Percentiles rank a stretch among this genome's conserved stretches.
phyloP scores from a whole-genome alignment of 2,797 vertebrate species.

The Oreonectes daqikongensis region DNA sequence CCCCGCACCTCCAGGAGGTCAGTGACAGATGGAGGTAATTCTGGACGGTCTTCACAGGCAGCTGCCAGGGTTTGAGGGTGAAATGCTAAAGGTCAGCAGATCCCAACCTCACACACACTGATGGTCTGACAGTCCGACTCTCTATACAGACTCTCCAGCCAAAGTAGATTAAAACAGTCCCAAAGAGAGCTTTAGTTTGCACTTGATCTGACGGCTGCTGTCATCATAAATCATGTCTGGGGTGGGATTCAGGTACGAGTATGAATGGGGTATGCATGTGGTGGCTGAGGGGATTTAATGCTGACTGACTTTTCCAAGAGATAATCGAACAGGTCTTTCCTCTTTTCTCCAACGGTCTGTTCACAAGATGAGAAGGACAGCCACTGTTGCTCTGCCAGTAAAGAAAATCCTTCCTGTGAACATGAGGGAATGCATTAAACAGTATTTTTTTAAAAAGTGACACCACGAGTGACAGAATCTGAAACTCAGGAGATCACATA shows the following conservation, averaged over 20 bases:
- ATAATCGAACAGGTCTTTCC: constrained; percentile 17
- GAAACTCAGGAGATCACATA: neutral
- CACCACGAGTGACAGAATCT: neutral
- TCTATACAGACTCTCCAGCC: constrained; percentile 14
- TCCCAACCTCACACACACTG: constrained; percentile 46
- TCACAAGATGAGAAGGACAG: neutral
- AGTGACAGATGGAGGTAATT: constrained; percentile 78
- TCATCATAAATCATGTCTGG: constrained; percentile 31
- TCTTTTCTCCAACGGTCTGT: neutral
- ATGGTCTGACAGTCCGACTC: constrained; percentile 26
- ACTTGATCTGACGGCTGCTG: constrained; percentile 24
- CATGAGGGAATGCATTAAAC: constrained; percentile 14
- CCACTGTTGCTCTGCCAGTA: neutral
- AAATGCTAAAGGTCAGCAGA: constrained; percentile 52
- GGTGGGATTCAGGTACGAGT: constrained; percentile 18
- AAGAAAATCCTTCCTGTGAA: constrained; percentile 39
- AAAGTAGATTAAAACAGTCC: constrained; percentile 30
- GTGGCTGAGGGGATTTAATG: too few species aligned
- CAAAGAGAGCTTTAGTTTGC: constrained; percentile 22
- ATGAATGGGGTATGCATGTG: neutral
- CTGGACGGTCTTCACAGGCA: constrained; percentile 70
- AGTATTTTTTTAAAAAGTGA: constrained; percentile 28
- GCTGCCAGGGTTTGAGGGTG: constrained; percentile 67
- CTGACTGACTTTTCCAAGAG: constrained; percentile 7
- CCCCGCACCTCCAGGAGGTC: constrained; percentile 67